Conservation (phyloP, 2,797 vertebrate genomes). For the Phoebastria nigripes region DNA sequence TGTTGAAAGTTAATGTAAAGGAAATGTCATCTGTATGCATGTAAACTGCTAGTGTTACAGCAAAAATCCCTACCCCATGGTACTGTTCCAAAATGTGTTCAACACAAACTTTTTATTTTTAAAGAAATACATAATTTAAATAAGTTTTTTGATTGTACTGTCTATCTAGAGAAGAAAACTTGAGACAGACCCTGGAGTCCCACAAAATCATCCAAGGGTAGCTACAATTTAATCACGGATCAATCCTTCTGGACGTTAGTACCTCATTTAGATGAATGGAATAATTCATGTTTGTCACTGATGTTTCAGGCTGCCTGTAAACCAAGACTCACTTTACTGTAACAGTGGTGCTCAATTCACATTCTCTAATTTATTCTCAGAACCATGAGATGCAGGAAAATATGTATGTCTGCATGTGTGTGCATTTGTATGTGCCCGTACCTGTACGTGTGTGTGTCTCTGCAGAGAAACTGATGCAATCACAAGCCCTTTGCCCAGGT, state of each 20-base stretch:
- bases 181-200: not conserved
- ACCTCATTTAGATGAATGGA: not conserved
- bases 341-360: not conserved
- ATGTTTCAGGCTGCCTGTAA: not conserved
- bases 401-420: rapidly evolving
- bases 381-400: not conserved
- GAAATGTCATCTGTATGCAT: not conserved
- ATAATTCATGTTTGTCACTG: not conserved
- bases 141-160: not conserved
- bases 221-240: not conserved
- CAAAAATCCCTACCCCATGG: not conserved
- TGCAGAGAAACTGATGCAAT: not conserved
- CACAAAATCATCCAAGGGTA: not conserved
- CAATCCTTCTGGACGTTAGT: not conserved
- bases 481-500: not conserved
- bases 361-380: not conserved
- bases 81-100: not conserved
- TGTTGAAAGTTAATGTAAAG: not conserved
- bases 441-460: rapidly evolving
- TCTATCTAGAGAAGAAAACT: not conserved
- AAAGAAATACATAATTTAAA: not conserved
- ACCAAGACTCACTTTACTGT: not conserved
- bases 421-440: not conserved
- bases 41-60: not conserved
- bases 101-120: not conserved